phyloP scores from a whole-genome alignment of 2,113 vertebrate species.

The Steatornis caripensis region DNA sequence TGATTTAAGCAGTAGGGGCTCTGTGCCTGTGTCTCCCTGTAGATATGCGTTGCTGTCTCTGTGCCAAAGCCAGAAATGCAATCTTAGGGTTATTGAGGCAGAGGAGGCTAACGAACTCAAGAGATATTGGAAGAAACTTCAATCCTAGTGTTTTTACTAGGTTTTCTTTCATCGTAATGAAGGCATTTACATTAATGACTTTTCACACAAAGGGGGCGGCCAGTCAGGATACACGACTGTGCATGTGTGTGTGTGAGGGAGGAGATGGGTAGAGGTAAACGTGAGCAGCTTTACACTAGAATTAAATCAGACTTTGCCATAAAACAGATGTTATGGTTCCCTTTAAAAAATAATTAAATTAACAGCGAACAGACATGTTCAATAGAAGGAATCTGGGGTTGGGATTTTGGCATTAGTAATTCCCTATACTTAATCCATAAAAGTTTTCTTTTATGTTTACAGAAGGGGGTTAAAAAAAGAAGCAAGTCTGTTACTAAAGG shows the following conservation, averaged over 20 bases:
- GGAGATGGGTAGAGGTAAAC: background rate
- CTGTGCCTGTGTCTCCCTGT: background rate
- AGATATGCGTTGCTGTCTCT: background rate
- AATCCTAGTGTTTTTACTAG: conserved; percentile 50
- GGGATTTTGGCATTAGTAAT: conserved; percentile 42
- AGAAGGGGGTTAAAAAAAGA: conserved; percentile 51
- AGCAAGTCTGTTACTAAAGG: conserved; percentile 61
- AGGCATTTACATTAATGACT: background rate
- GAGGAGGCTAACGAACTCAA: conserved; percentile 4
- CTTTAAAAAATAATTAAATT: conserved; percentile 45
- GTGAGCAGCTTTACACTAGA: background rate
- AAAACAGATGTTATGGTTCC: conserved; percentile 62
- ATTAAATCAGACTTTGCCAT: conserved; percentile 22
- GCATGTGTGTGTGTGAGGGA: background rate
- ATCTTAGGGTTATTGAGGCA: background rate
- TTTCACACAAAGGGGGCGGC: background rate
- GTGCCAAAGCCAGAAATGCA: conserved; percentile 36
- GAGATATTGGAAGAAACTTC: conserved; percentile 24
- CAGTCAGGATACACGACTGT: background rate
- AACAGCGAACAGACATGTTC: conserved; percentile 16
- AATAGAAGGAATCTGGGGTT: conserved; percentile 8
- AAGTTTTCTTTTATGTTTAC: conserved; percentile 72
- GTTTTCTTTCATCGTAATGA: conserved; percentile 16
- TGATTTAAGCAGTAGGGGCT: conserved; percentile 3
- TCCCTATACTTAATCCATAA: conserved; percentile 34